Conservation (phyloP, 2,113 vertebrate genomes). For the Salminus brasiliensis region DNA sequence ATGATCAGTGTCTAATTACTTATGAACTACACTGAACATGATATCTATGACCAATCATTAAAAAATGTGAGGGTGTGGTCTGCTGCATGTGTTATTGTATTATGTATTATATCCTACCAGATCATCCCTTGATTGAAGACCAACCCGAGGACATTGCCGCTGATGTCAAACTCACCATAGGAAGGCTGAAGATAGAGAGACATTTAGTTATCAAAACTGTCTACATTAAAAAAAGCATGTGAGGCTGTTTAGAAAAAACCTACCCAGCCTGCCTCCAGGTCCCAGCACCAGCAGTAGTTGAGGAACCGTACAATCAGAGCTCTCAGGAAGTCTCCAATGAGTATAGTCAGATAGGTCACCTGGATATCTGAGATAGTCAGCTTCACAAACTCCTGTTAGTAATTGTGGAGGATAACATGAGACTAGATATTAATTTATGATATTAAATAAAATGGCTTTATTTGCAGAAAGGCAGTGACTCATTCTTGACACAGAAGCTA, state of each 20-base stretch:
- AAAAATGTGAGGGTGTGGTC: neutral
- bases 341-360: slow-evolving; percentile 93
- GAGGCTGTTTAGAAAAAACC: slow-evolving; percentile 57
- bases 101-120: slow-evolving; percentile 81
- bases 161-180: slow-evolving; percentile 97
- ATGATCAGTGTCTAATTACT: neutral
- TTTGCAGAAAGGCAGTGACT: too few species aligned
- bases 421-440: neutral
- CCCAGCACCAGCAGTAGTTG: slow-evolving; percentile 99
- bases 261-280: slow-evolving; percentile 97
- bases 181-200: slow-evolving; percentile 82
- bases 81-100: slow-evolving; percentile 5
- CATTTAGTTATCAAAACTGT: neutral
- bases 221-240: neutral
- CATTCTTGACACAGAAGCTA: too few species aligned
- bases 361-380: slow-evolving; percentile 96
- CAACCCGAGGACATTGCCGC: slow-evolving; percentile 93
- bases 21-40: neutral
- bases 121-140: slow-evolving; percentile 99
- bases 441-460: too few species aligned
- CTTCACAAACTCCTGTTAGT: slow-evolving; percentile 90
- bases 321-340: slow-evolving; percentile 93
- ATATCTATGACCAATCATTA: neutral
- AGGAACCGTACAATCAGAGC: slow-evolving; percentile 95
- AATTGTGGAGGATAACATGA: slow-evolving; percentile 27